Percentiles rank a stretch among this genome's conserved stretches.
Evolutionary conservation across 2,113 vertebrate species (phyloP).

Genomic region (Amblyopsis rosae): DNA sequence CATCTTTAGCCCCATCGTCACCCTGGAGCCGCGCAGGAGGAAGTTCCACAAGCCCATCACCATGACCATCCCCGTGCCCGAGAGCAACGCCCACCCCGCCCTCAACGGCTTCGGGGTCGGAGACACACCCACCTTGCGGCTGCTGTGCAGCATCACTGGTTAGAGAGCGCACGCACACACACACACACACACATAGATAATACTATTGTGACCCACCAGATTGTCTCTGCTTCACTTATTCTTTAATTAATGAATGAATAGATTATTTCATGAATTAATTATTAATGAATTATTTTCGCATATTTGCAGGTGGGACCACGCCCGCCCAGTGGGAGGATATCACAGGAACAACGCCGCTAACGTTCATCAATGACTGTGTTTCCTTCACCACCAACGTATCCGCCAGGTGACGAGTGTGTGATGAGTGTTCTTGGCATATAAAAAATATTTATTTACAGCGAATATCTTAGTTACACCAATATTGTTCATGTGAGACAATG

Average conservation of each 20-base stretch:
- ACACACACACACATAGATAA: not conserved
- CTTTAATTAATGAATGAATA: not conserved
- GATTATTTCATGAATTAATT: too few species aligned
- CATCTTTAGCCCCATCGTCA: slow-evolving; percentile 96
- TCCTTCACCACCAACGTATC: slow-evolving; percentile 98
- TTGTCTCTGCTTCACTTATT: not conserved
- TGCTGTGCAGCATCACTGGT: slow-evolving; percentile 98
- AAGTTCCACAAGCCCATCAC: slow-evolving; percentile 99
- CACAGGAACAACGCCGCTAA: slow-evolving; percentile 94
- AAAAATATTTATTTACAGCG: too few species aligned
- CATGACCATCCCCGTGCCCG: slow-evolving; percentile 95
- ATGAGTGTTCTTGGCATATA: too few species aligned
- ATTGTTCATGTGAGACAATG: too few species aligned
- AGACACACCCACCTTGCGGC: slow-evolving; percentile 87
- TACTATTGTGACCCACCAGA: too few species aligned
- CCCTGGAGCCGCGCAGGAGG: slow-evolving; percentile 92
- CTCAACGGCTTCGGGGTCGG: slow-evolving; percentile 85
- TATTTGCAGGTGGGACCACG: slow-evolving; percentile 88
- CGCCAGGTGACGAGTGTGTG: slow-evolving; percentile 88
- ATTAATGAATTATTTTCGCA: slow-evolving; percentile 4
- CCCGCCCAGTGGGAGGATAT: slow-evolving; percentile 99
- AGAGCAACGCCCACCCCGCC: slow-evolving; percentile 83
- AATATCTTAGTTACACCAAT: too few species aligned
- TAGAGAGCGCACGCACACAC: slow-evolving; percentile 28
- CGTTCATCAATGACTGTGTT: slow-evolving; percentile 94